Conservation (phyloP, 1,140 invertebrate species). For the Frieseomelitta varia region DNA sequence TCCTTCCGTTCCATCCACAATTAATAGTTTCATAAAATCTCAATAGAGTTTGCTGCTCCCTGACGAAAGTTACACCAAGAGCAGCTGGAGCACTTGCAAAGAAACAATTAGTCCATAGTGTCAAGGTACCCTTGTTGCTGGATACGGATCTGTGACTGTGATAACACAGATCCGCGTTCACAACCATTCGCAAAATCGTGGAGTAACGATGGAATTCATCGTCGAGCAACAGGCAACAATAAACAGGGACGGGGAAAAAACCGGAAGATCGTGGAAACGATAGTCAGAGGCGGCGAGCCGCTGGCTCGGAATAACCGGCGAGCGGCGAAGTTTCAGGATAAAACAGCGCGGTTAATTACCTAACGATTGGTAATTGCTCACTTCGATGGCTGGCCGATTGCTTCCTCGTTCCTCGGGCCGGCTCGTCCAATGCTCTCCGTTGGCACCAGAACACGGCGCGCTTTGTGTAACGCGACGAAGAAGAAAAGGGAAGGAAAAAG, state of each 20-base stretch:
- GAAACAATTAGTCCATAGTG: no score
- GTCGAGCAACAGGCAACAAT: background rate
- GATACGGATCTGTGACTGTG: no score
- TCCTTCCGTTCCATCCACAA: no score
- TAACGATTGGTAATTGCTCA: constrained; percentile 40
- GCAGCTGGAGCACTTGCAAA: no score
- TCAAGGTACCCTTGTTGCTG: no score
- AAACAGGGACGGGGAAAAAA: constrained; percentile 2
- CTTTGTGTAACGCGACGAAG: background rate
- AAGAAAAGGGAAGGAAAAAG: background rate
- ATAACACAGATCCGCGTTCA: no score
- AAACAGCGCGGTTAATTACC: constrained; percentile 35
- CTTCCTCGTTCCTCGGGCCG: constrained; percentile 30
- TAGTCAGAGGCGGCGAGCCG: background rate
- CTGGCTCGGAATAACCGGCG: constrained; percentile 3
- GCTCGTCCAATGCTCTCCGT: background rate
- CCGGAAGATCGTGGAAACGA: background rate
- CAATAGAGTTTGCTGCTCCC: no score
- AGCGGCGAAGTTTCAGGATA: background rate
- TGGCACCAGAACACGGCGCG: background rate
- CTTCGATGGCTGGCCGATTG: constrained; percentile 7
- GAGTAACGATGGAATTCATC: no score
- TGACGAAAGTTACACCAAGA: no score
- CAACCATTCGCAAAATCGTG: no score
- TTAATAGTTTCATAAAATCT: no score